Percentiles rank a stretch among this genome's conserved stretches.
phyloP scores from a whole-genome alignment of 2,888 invertebrate species.

The Phoenoteleia sp. region DNA sequence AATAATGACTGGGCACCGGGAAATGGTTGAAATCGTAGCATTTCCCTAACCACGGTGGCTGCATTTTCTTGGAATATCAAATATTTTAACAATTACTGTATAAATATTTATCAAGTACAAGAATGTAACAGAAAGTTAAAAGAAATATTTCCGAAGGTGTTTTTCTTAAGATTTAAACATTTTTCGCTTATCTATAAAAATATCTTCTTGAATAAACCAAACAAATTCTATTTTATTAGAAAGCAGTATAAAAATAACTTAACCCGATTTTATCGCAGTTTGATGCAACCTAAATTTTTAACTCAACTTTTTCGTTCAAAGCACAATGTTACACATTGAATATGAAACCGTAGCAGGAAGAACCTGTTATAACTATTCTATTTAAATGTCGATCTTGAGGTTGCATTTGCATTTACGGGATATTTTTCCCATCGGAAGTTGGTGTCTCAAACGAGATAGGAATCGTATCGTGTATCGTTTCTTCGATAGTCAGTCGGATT shows the following conservation, averaged over 20 bases:
- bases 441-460: slow-evolving; percentile 52
- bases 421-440: slow-evolving; percentile 46
- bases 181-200: too few relatives aligned
- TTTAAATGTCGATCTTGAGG: slow-evolving; percentile 77
- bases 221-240: too few relatives aligned
- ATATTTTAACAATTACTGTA: slow-evolving; percentile 15
- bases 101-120: background rate
- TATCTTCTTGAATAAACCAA: too few relatives aligned
- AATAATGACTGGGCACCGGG: slow-evolving; percentile 77
- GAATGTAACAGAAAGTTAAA: background rate
- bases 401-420: slow-evolving; percentile 31
- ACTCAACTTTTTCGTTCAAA: too few relatives aligned
- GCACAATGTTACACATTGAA: slow-evolving; percentile 64
- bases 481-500: slow-evolving; percentile 41
- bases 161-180: too few relatives aligned
- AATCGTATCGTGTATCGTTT: slow-evolving; percentile 54
- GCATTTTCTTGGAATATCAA: slow-evolving; percentile 23
- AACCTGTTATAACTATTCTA: slow-evolving; percentile 73
- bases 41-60: slow-evolving; percentile 16
- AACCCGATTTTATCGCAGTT: too few relatives aligned
- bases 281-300: too few relatives aligned
- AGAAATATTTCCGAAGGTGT: slow-evolving; percentile 20
- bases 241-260: too few relatives aligned
- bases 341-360: slow-evolving; percentile 76
- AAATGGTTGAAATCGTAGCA: background rate